Evolutionary conservation across 2,797 vertebrate species (phyloP).

Genomic region (Esox masquinongy): DNA sequence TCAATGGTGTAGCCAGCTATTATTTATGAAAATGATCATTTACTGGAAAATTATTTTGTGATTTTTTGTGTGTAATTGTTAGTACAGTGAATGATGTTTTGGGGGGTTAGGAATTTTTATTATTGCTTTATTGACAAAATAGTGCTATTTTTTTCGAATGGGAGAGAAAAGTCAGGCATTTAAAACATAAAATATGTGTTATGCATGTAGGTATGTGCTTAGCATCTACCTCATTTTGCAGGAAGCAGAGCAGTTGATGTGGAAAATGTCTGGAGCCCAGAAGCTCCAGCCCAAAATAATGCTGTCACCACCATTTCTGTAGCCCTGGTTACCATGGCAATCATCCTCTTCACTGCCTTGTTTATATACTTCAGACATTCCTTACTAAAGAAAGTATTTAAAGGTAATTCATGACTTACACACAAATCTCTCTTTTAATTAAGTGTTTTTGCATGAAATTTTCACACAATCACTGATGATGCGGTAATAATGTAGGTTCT

Average conservation of each 20-base stretch:
- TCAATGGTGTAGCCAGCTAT: background rate
- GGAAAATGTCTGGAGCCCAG: constrained; percentile 5
- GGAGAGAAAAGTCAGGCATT: background rate
- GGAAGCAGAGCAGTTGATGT: constrained; percentile 9
- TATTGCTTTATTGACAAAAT: background rate
- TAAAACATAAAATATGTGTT: background rate
- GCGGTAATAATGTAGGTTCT: constrained; percentile 53
- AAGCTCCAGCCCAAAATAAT: constrained; percentile 1
- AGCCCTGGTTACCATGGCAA: constrained; percentile 17
- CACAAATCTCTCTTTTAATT: constrained; percentile 38
- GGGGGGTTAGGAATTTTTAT: background rate
- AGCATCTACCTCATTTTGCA: constrained; percentile 17
- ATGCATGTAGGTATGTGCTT: background rate
- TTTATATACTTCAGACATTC: constrained; percentile 30
- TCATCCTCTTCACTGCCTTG: constrained; percentile 20
- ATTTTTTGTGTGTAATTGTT: background rate
- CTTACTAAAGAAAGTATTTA: constrained; percentile 32
- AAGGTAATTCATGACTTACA: constrained; percentile 35
- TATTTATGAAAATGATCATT: background rate
- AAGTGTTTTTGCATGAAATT: constrained; percentile 31
- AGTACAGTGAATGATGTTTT: background rate
- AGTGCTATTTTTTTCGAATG: background rate
- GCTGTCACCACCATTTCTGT: constrained; percentile 14
- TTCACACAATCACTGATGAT: constrained; percentile 36
- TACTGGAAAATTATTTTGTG: background rate